These are phyloP conservation scores for Platycercus adscitus DNA, from an alignment of 2,113 vertebrate genomes.

Conservation along the genomic window DNA sequence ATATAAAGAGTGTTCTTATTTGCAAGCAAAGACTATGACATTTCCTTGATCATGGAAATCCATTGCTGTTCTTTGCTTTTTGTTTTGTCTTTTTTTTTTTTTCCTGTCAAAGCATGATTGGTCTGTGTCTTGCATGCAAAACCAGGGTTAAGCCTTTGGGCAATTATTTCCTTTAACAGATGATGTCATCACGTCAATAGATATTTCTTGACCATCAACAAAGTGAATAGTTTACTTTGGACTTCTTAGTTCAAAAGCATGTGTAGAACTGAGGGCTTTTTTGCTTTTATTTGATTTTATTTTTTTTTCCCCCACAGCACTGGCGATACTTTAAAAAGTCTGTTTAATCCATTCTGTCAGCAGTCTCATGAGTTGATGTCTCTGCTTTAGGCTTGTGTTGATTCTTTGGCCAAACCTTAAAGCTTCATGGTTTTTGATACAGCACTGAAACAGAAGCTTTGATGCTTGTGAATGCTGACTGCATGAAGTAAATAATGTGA, in stretches of 20 bases:
- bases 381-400: constrained; percentile 37
- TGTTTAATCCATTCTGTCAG: constrained; percentile 51
- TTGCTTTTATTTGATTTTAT: not conserved
- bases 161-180: constrained; percentile 10
- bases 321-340: constrained; percentile 15
- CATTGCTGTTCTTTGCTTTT: not conserved
- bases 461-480: constrained; percentile 38
- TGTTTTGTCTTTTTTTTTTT: not conserved
- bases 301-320: not conserved
- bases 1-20: not conserved
- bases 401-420: constrained; percentile 16
- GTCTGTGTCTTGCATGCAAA: not conserved
- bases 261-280: not conserved
- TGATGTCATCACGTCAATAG: not conserved
- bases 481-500: constrained; percentile 22
- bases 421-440: constrained; percentile 45
- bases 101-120: not conserved
- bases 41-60: not conserved
- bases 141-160: not conserved
- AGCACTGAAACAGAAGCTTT: constrained; percentile 42
- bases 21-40: not conserved
- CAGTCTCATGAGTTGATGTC: not conserved
- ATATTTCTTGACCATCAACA: not conserved
- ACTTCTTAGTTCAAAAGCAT: constrained; percentile 4
- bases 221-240: not conserved